Evolutionary conservation across 1,140 invertebrate species (phyloP), one percentile per base, ranked within the genome.

Genomic region (Cydia amplana): DNA sequence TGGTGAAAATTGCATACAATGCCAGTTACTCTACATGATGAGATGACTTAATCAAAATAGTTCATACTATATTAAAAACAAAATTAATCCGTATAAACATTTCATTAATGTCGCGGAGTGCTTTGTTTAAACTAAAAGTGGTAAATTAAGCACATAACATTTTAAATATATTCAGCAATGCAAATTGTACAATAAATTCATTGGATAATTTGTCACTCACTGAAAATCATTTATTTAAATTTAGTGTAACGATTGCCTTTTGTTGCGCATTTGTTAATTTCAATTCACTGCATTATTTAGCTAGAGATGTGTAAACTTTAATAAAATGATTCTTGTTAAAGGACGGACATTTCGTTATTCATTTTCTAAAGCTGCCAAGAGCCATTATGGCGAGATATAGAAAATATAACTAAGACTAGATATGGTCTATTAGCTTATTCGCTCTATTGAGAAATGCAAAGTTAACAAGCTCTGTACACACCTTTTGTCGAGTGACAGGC

Each of bases 401-500:
- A 28, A 28, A 28, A 28, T 28, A 28, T 28, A 4, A 28, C 28
- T 28, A 28, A 28, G 28, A 28, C 28, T 28, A 28, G 28, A 28
- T 28, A 28, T 28, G 4, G 28, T 28, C 28, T 28, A 28, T 28
- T 28, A 28, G 40, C 40, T 10, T 0, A 14, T 14, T 3, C 0
- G n/a, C n/a, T n/a, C n/a, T n/a, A n/a, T n/a, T n/a, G n/a, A n/a
- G 5, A n/a, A n/a, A 60, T 10, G 20, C 7, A n/a, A 43, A 70
- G 65, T 32, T 10, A 70, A 1, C 72, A 36, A 75, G 75, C 60
- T 82, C 55, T 80, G 79, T 83, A 80, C 36, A 78, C 43, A 72
- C 79, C 77, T 74, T 75, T 76, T 78, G 74, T 73, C 78, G 77
- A 87, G 82, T 86, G 88, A 90, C 88, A 89, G 85, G 83, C 87